These are phyloP conservation scores for Anthopleura xanthogrammica DNA, from an alignment of 92 coral and sea anemone species.

Conservation along the genomic window DNA sequence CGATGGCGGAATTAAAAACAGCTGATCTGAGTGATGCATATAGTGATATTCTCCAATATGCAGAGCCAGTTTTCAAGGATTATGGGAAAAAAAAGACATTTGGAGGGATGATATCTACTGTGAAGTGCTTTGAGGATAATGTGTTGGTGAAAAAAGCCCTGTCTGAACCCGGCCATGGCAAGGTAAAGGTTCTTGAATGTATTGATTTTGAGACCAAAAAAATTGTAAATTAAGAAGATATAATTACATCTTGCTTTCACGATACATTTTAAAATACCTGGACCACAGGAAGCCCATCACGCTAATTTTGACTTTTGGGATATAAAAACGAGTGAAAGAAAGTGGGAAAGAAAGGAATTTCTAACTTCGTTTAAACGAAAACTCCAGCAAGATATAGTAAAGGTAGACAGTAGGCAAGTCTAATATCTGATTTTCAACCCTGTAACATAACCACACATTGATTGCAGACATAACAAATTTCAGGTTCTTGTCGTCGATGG, in stretches of 20 bases:
- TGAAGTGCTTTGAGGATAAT: constrained; percentile 95
- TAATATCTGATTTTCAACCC: too few relatives aligned
- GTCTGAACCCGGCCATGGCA: constrained; percentile 76
- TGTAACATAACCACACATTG: too few relatives aligned
- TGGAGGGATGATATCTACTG: constrained; percentile 86
- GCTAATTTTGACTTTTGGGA: too few relatives aligned
- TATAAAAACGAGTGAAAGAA: too few relatives aligned
- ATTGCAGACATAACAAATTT: too few relatives aligned
- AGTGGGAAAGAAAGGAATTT: not conserved
- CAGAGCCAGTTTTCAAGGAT: constrained; percentile 78
- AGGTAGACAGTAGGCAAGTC: too few relatives aligned
- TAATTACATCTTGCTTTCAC: not conserved
- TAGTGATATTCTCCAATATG: constrained; percentile 85
- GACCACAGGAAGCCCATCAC: not conserved
- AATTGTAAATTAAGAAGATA: not conserved
- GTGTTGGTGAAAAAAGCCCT: constrained; percentile 80
- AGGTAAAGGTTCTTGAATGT: constrained; percentile 41
- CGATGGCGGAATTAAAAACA: constrained; percentile 63
- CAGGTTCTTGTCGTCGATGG: constrained; percentile 98
- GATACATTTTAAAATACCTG: not conserved
- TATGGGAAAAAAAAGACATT: constrained; percentile 79
- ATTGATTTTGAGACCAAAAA: not conserved
- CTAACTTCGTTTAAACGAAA: not conserved
- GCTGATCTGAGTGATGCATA: constrained; percentile 94
- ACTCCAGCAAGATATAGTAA: not conserved